Evolutionary conservation across 2,797 vertebrate species (phyloP), one percentile per base, ranked within the genome.

Genomic region (Melanotaenia parkinsoni): DNA sequence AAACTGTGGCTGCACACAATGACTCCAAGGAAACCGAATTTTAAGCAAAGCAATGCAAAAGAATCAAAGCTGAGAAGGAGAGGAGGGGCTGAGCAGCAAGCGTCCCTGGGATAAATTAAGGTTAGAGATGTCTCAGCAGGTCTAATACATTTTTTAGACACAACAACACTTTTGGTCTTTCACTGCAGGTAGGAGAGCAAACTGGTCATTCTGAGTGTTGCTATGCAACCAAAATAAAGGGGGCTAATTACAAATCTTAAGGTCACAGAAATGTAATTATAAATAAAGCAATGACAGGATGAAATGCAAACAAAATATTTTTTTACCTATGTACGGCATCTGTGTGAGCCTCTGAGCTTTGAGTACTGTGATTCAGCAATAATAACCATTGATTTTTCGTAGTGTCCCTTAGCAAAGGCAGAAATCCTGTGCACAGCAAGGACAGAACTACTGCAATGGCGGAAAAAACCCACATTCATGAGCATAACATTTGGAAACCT

Each of bases 101-200:
- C 16, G n/a, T 35, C 11, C n/a, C 14, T 2, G 57, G 47, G 56
- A 22, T 16, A 28, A 40, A 68, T 45, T 22, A 71, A 58, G 24
- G 33, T 67, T 74, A 4, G 59, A 58, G 38, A 61, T 12, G 50
- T 72, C 70, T 67, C 74, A 59, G 61, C 69, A 74, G 71, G 54
- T 66, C 24, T 4, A 14, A 50, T 16, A 32, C 13, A 33, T 11
- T 47, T 47, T 13, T 64, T 5, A 74, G 47, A 54, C 18, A 16
- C 37, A 64, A 33, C 47, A 56, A 16, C 47, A 51, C 35, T 53
- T 35, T 16, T 5, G 18, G 59, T 28, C 37, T 11, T 47, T 63
- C 5, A 14, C 60, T 28, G 51, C 26, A 37, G 58, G 10, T 16
- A 35, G 4, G 18, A 12, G 22, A 38, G 38, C 13, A 56, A 70